Conservation (phyloP, 2,797 vertebrate species). For the Oryzias dopingdopingensis region DNA sequence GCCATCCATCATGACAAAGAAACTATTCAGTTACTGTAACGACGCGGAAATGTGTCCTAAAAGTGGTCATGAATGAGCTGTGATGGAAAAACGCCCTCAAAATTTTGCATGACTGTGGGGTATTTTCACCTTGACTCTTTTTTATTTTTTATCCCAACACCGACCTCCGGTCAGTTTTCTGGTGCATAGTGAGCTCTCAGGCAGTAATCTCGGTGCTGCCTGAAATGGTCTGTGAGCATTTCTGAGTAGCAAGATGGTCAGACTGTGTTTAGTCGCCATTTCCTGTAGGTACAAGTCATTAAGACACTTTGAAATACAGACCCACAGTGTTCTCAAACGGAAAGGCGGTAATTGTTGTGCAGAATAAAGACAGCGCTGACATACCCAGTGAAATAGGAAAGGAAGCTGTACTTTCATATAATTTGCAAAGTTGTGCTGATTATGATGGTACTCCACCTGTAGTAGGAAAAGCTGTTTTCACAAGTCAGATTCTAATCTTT, state of each 20-base stretch:
- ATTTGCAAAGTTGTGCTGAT: slow-evolving; percentile 43
- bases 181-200: slow-evolving; percentile 13
- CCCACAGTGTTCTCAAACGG: slow-evolving; percentile 55
- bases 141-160: slow-evolving; percentile 14
- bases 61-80: slow-evolving; percentile 21
- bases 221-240: slow-evolving; percentile 13
- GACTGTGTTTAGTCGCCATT: slow-evolving; percentile 48
- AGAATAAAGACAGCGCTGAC: slow-evolving; percentile 33
- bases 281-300: slow-evolving; percentile 51
- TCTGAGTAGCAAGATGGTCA: slow-evolving; percentile 18
- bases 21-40: slow-evolving; percentile 8
- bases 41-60: slow-evolving; percentile 10
- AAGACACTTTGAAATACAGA: slow-evolving; percentile 44
- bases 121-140: slow-evolving; percentile 42
- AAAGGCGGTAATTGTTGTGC: slow-evolving; percentile 33
- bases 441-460: slow-evolving; percentile 26
- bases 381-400: slow-evolving; percentile 47
- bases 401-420: slow-evolving; percentile 57
- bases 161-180: slow-evolving; percentile 12
- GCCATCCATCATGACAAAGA: slow-evolving; percentile 19
- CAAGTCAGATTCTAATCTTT: slow-evolving; percentile 1
- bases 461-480: slow-evolving; percentile 7
- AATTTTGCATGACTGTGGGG: slow-evolving; percentile 8
- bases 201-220: slow-evolving; percentile 15
- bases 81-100: slow-evolving; percentile 8